Percentiles rank a stretch among this genome's conserved stretches.
Evolutionary conservation across 2,888 invertebrate genomes (phyloP).

Genomic region (Agriopis marginaria): DNA sequence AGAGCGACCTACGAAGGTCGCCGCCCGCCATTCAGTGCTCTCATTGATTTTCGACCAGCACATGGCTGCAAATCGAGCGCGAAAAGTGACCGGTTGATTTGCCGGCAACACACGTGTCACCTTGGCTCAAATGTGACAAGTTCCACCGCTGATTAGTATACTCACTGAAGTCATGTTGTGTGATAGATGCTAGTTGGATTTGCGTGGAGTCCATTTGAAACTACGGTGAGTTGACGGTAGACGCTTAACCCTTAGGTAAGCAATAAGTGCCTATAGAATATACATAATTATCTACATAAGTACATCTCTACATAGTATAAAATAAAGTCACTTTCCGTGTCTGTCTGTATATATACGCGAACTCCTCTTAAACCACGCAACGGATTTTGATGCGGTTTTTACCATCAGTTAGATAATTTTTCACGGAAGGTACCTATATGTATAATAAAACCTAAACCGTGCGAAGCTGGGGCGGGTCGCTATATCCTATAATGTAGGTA

Average conservation of each 20-base stretch:
- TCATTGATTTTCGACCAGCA: slow-evolving; percentile 80
- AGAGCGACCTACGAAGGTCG: slow-evolving; percentile 81
- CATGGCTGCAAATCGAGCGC: slow-evolving; percentile 67
- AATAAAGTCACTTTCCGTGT: no score
- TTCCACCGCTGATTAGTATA: slow-evolving; percentile 2
- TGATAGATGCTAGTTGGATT: neutral
- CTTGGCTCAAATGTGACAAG: slow-evolving; percentile 41
- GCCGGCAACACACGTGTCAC: slow-evolving; percentile 46
- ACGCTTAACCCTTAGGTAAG: neutral
- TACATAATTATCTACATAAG: no score
- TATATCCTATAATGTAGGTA: neutral
- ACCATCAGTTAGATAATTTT: no score
- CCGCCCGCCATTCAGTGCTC: slow-evolving; percentile 76
- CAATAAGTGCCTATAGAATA: neutral
- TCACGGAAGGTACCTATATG: no score
- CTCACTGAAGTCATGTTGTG: neutral
- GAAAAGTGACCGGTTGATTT: slow-evolving; percentile 66
- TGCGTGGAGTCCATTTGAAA: neutral
- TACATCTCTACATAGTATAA: no score
- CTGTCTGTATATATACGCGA: no score
- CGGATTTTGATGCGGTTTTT: no score
- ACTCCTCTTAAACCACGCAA: no score
- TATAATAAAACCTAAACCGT: no score
- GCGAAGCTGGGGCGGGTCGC: no score
- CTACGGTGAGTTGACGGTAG: slow-evolving; percentile 9